Percentiles rank a stretch among this genome's conserved stretches.
These are phyloP conservation scores for Drosophila dunni DNA, from an alignment of 1,140 invertebrate species.

Conservation along the genomic window DNA sequence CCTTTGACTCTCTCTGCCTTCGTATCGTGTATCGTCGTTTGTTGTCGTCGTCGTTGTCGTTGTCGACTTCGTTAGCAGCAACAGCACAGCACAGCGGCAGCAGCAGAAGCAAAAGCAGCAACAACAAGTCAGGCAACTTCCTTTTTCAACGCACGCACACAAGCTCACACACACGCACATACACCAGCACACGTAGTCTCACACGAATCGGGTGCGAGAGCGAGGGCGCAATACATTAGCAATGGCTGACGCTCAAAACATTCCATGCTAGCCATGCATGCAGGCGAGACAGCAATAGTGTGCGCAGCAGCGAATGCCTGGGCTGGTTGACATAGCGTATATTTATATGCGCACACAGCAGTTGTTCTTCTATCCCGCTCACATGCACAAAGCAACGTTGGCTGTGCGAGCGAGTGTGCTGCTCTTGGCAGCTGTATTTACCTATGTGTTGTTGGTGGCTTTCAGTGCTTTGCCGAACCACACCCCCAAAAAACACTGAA, in stretches of 20 bases:
- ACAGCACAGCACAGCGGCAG: conserved; percentile 8
- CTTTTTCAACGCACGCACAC: conserved; percentile 29
- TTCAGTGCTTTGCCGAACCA: conserved; percentile 57
- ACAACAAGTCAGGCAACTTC: conserved; percentile 49
- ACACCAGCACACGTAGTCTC: conserved; percentile 1
- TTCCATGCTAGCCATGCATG: not conserved
- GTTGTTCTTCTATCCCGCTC: not conserved
- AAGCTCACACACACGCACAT: conserved; percentile 20
- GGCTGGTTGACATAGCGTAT: conserved; percentile 20
- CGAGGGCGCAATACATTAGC: conserved; percentile 49
- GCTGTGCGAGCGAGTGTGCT: conserved; percentile 40
- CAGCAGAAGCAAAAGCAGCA: conserved; percentile 27
- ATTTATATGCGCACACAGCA: conserved; percentile 18
- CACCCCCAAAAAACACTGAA: conserved; percentile 64
- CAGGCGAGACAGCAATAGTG: conserved; percentile 37
- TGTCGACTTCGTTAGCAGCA: conserved; percentile 9
- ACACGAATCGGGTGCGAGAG: conserved; percentile 17
- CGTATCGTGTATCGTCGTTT: conserved; percentile 6
- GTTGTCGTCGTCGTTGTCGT: conserved; percentile 3
- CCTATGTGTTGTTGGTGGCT: conserved; percentile 68
- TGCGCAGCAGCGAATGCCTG: conserved; percentile 17
- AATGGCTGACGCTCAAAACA: conserved; percentile 62
- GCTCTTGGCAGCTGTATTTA: conserved; percentile 69
- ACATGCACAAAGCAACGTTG: not conserved
- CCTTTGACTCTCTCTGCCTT: conserved; percentile 2